Conservation (phyloP, 2,888 invertebrate genomes). For the Bedellia somnulentella region DNA sequence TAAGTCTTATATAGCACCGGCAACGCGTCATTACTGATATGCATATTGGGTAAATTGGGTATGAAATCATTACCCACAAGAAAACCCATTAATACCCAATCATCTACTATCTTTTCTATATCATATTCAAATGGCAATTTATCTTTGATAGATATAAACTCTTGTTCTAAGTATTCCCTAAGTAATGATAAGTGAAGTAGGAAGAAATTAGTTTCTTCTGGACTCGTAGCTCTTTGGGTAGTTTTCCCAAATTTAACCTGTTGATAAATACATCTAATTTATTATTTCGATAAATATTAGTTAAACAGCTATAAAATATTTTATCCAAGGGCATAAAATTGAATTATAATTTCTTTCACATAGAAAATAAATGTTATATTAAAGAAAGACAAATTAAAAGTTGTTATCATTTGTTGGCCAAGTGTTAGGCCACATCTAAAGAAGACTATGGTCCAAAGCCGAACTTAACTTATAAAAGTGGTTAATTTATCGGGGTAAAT, state of each 20-base stretch:
- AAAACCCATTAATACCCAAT: constrained; percentile 98
- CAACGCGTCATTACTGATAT: constrained; percentile 88
- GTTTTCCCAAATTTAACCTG: constrained; percentile 77
- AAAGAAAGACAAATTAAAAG: no score
- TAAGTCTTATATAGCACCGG: constrained; percentile 87
- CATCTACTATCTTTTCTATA: constrained; percentile 91
- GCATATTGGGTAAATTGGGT: constrained; percentile 92
- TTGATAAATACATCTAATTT: no score
- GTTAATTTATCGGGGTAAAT: no score
- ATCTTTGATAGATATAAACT: constrained; percentile 74
- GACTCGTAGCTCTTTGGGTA: constrained; percentile 67
- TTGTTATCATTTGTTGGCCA: no score
- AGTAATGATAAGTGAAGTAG: constrained; percentile 89
- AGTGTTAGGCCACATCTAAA: no score
- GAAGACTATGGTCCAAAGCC: no score
- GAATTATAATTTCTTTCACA: no score
- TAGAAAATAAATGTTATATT: no score
- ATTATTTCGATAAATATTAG: no score
- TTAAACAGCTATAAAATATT: no score
- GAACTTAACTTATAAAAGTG: no score
- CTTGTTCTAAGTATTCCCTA: constrained; percentile 89
- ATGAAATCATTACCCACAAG: constrained; percentile 98
- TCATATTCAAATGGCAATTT: constrained; percentile 75
- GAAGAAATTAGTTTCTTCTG: constrained; percentile 91
- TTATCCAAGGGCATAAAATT: no score